phyloP scores from a whole-genome alignment of 2,797 vertebrate genomes.

The Poeciliopsis paucimaculata region DNA sequence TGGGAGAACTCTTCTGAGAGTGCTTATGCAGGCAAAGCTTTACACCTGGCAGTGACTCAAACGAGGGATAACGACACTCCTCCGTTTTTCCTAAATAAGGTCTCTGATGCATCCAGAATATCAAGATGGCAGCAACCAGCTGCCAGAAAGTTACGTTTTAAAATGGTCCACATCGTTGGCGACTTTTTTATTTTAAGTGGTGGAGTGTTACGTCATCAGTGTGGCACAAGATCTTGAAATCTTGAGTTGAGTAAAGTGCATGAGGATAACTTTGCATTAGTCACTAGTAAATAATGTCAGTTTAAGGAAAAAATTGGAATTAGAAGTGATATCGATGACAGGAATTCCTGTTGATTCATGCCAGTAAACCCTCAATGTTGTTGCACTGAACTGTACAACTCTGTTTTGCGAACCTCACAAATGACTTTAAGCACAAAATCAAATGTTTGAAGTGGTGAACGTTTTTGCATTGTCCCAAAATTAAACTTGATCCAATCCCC shows the following conservation, averaged over 20 bases:
- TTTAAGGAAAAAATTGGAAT: slow-evolving; percentile 3
- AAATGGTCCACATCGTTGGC: neutral
- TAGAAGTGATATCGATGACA: slow-evolving; percentile 9
- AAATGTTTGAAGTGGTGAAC: slow-evolving; percentile 61
- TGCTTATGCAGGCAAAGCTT: neutral
- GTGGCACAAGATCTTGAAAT: slow-evolving; percentile 22
- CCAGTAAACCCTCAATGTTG: slow-evolving; percentile 25
- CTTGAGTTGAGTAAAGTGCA: slow-evolving; percentile 25
- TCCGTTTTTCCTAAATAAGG: slow-evolving; percentile 12
- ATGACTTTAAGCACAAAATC: slow-evolving; percentile 32
- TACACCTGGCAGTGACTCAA: neutral
- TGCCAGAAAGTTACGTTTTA: slow-evolving; percentile 3
- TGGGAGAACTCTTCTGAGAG: neutral
- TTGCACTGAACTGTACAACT: slow-evolving; percentile 24
- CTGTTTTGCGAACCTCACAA: slow-evolving; percentile 27
- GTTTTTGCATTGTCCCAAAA: slow-evolving; percentile 59
- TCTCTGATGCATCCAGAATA: slow-evolving; percentile 2
- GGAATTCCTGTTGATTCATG: slow-evolving; percentile 28
- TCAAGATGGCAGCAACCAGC: slow-evolving; percentile 5
- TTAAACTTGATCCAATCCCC: slow-evolving; percentile 52
- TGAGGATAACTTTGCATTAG: slow-evolving; percentile 32
- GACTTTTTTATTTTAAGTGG: slow-evolving; percentile 1
- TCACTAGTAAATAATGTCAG: slow-evolving; percentile 17
- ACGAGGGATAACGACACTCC: slow-evolving; percentile 11
- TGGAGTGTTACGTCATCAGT: slow-evolving; percentile 1